Conservation (phyloP, 2,113 vertebrate species). For the Hystrix brachyura region DNA sequence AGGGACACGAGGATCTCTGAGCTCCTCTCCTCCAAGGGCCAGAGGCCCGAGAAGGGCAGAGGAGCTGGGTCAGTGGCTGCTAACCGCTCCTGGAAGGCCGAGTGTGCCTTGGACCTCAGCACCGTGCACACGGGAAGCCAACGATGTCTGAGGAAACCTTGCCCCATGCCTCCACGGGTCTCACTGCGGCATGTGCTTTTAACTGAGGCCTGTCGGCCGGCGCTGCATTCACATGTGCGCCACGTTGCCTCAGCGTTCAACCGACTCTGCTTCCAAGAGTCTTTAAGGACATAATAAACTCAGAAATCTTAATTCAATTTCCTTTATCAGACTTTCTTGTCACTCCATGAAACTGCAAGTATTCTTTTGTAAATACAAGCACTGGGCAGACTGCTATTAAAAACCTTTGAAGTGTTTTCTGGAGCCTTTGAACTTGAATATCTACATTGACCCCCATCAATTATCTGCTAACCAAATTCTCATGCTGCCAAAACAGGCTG, state of each 20-base stretch:
- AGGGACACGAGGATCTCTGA: not conserved
- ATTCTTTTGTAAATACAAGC: slow-evolving; percentile 7
- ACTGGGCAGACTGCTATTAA: not conserved
- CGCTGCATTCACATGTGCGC: not conserved
- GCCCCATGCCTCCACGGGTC: not conserved
- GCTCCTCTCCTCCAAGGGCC: not conserved
- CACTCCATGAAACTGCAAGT: slow-evolving; percentile 40
- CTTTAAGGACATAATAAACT: slow-evolving; percentile 49
- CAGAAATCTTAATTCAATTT: slow-evolving; percentile 55
- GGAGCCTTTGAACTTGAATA: slow-evolving; percentile 52
- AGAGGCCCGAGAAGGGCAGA: not conserved
- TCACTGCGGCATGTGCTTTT: too few relatives aligned
- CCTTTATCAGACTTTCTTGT: slow-evolving; percentile 51
- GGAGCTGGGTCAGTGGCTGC: not conserved
- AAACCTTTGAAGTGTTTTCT: slow-evolving; percentile 42
- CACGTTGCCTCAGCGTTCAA: slow-evolving; percentile 59
- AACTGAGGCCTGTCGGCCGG: not conserved
- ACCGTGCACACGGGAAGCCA: not conserved
- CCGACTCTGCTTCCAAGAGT: slow-evolving; percentile 53
- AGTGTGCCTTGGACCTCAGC: not conserved
- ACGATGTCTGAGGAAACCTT: slow-evolving; percentile 3
- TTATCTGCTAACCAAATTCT: slow-evolving; percentile 45
- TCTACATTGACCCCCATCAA: slow-evolving; percentile 4
- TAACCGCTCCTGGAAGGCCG: not conserved
- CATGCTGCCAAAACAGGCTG: not conserved